A percentile compares a stretch with the other conserved stretches of the same genome.
Evolutionary conservation across 2,797 vertebrate genomes (phyloP).

Genomic region (Neosalanx taihuensis): DNA sequence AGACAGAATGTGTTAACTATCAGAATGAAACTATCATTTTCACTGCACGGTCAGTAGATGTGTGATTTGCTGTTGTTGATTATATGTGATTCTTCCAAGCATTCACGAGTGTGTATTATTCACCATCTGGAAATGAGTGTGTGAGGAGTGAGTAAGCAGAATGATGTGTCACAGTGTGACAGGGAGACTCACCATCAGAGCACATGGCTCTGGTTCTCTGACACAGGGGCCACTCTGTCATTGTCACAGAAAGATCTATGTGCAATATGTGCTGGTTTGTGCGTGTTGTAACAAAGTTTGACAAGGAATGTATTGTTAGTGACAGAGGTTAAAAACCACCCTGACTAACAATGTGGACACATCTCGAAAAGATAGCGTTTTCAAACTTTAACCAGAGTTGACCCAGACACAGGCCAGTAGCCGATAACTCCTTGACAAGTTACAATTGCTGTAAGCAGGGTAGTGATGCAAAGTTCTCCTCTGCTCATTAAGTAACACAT

Average conservation of each 20-base stretch:
- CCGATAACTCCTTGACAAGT: not conserved
- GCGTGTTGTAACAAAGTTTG: slow-evolving; percentile 3
- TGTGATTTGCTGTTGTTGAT: not conserved
- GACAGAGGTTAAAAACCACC: not conserved
- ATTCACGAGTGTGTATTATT: slow-evolving; percentile 8
- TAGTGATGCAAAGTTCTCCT: not conserved
- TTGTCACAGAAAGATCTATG: slow-evolving; percentile 44
- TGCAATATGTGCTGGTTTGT: slow-evolving; percentile 19
- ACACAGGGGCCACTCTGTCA: slow-evolving; percentile 38
- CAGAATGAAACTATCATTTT: not conserved
- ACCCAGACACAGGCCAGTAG: slow-evolving; percentile 24
- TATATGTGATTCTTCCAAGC: not conserved
- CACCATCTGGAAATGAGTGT: slow-evolving; percentile 23
- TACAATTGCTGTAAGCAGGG: not conserved
- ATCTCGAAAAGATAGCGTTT: slow-evolving; percentile 6
- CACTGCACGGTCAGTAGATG: too few species aligned
- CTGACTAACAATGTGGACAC: not conserved
- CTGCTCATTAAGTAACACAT: not conserved
- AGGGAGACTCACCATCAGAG: slow-evolving; percentile 41
- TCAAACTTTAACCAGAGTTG: slow-evolving; percentile 49
- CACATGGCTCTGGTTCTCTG: slow-evolving; percentile 63
- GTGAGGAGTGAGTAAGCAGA: slow-evolving; percentile 39
- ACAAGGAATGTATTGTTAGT: not conserved
- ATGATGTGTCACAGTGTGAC: slow-evolving; percentile 36
- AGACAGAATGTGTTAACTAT: not conserved